Conservation (phyloP, 2,888 invertebrate species). For the Sinhomidia bicolor region DNA sequence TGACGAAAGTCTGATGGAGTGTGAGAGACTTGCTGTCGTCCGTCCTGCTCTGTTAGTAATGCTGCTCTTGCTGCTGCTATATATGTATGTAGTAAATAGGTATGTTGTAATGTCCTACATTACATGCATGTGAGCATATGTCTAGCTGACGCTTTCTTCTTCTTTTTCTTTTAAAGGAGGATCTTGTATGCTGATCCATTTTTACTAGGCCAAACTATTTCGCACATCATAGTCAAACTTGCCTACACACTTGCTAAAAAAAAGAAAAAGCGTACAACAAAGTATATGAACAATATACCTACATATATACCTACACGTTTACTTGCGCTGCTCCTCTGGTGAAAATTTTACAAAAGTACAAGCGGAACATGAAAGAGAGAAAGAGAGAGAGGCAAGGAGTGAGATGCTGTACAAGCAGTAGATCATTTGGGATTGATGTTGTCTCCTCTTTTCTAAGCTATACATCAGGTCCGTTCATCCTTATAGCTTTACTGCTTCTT, state of each 20-base stretch:
- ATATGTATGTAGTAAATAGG: neutral
- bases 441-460: slow-evolving; percentile 73
- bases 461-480: slow-evolving; percentile 72
- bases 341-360: neutral
- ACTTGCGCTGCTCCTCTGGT: too few species aligned
- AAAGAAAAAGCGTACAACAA: too few species aligned
- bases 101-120: slow-evolving; percentile 58
- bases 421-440: slow-evolving; percentile 78
- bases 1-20: slow-evolving; percentile 66
- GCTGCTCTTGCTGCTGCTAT: neutral
- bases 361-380: slow-evolving; percentile 16
- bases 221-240: slow-evolving; percentile 47
- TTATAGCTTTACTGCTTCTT: slow-evolving; percentile 57
- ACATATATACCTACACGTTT: neutral
- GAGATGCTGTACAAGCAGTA: slow-evolving; percentile 73
- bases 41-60: slow-evolving; percentile 35
- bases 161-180: slow-evolving; percentile 37
- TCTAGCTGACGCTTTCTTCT: too few species aligned
- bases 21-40: slow-evolving; percentile 62
- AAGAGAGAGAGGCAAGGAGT: slow-evolving; percentile 3
- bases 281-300: neutral
- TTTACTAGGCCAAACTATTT: slow-evolving; percentile 57
- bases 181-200: slow-evolving; percentile 62
- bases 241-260: too few species aligned
- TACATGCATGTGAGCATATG: slow-evolving; percentile 38